phyloP scores from a whole-genome alignment of 2,113 vertebrate species.

The Oryzias curvinotus region DNA sequence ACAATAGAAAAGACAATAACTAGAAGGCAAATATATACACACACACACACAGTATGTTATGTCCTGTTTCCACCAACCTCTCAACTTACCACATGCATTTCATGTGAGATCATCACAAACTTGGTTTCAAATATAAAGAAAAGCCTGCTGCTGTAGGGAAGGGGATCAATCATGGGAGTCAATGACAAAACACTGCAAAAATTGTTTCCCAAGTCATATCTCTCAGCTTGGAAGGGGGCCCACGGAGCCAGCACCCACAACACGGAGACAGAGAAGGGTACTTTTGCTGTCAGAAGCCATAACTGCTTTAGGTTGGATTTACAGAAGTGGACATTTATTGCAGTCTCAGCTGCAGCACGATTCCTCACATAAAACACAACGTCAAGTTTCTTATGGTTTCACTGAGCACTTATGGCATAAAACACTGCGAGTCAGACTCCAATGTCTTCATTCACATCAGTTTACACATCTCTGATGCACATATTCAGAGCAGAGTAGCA shows the following conservation, averaged over 20 bases:
- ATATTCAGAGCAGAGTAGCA: too few relatives aligned
- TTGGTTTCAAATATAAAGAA: constrained; percentile 71
- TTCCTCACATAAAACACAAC: constrained; percentile 19
- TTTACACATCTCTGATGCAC: too few relatives aligned
- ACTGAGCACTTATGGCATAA: constrained; percentile 1
- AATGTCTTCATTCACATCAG: too few relatives aligned
- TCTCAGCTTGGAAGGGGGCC: constrained; percentile 13
- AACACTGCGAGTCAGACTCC: too few relatives aligned
- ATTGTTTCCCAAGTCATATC: constrained; percentile 52
- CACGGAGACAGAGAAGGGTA: constrained; percentile 6
- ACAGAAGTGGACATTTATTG: constrained; percentile 45
- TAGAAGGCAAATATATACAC: not conserved
- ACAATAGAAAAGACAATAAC: constrained; percentile 2
- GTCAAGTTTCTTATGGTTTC: constrained; percentile 20
- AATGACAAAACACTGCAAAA: constrained; percentile 54
- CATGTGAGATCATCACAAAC: constrained; percentile 60
- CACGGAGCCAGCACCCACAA: not conserved
- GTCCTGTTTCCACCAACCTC: constrained; percentile 24
- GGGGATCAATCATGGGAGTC: constrained; percentile 59
- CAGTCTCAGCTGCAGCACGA: constrained; percentile 2
- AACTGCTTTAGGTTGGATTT: constrained; percentile 62
- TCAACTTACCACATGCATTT: constrained; percentile 36
- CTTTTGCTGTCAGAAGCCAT: constrained; percentile 36
- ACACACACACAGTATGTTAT: constrained; percentile 26
- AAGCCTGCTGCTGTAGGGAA: constrained; percentile 28